Percentiles rank a stretch among this genome's conserved stretches.
These are phyloP conservation scores for Albula glossodonta DNA, from an alignment of 2,113 vertebrate species.

Conservation along the genomic window DNA sequence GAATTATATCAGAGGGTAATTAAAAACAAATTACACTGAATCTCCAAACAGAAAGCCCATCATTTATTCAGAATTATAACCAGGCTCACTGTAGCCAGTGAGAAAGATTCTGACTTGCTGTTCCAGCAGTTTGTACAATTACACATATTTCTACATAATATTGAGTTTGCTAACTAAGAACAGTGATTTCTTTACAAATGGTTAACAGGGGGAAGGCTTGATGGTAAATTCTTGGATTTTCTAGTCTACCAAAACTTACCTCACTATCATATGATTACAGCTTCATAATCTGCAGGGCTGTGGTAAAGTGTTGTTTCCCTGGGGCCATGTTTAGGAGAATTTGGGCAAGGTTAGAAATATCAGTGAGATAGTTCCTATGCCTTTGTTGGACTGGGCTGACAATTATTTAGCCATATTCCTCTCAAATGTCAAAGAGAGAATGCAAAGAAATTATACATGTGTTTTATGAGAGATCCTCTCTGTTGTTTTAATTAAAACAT, in stretches of 20 bases:
- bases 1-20: conserved; percentile 58
- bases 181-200: conserved; percentile 71
- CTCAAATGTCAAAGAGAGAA: background rate
- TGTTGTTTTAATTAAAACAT: background rate
- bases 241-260: background rate
- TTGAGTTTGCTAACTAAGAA: conserved; percentile 60
- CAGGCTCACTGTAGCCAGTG: conserved; percentile 35
- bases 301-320: conserved; percentile 59
- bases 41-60: conserved; percentile 42
- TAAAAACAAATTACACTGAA: conserved; percentile 57
- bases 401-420: conserved; percentile 34
- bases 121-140: conserved; percentile 48
- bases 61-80: conserved; percentile 31
- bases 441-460: background rate
- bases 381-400: conserved; percentile 64
- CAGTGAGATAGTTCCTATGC: conserved; percentile 70
- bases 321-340: conserved; percentile 65
- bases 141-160: conserved; percentile 51
- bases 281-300: conserved; percentile 65
- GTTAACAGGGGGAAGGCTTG: conserved; percentile 71
- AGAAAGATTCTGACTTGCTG: conserved; percentile 38
- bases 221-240: conserved; percentile 67
- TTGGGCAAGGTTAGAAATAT: conserved; percentile 74
- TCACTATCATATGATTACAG: background rate
- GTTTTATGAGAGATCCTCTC: background rate